A percentile compares a stretch with the other conserved stretches of the same genome.
These are phyloP conservation scores for Agonopterix heracliana DNA, from an alignment of 2,888 invertebrate genomes.

Conservation along the genomic window DNA sequence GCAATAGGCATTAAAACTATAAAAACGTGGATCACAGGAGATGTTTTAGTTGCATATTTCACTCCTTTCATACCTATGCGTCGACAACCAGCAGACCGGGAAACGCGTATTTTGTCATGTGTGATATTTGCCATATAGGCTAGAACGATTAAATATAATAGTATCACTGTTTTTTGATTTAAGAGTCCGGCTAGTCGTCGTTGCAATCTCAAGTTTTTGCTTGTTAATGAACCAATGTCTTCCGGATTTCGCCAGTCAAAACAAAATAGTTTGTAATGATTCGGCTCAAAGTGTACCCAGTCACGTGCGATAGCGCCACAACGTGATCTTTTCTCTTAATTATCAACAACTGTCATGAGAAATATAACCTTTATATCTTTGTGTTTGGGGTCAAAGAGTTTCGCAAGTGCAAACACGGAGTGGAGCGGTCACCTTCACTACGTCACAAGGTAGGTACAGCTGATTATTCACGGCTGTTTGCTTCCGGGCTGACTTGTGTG, in stretches of 20 bases:
- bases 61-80: too few relatives aligned
- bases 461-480: conserved; percentile 11
- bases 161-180: too few relatives aligned
- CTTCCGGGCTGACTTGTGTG: conserved; percentile 10
- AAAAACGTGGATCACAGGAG: too few relatives aligned
- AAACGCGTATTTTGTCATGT: too few relatives aligned
- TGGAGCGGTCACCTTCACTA: conserved; percentile 17
- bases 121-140: too few relatives aligned
- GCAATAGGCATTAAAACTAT: too few relatives aligned
- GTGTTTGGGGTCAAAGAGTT: neutral
- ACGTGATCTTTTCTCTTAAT: neutral
- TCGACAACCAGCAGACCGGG: too few relatives aligned
- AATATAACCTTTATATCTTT: neutral
- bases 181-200: too few relatives aligned
- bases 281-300: neutral
- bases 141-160: too few relatives aligned
- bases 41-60: too few relatives aligned
- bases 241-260: neutral
- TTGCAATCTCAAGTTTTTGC: too few relatives aligned
- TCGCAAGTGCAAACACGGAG: conserved; percentile 4
- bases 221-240: too few relatives aligned
- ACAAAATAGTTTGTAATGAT: neutral
- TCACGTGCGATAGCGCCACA: neutral
- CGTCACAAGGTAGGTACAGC: conserved; percentile 11
- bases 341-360: neutral